Percentiles rank a stretch among this genome's conserved stretches.
Evolutionary conservation across 2,888 invertebrate genomes (phyloP).

Genomic region (Orgyia antiqua): DNA sequence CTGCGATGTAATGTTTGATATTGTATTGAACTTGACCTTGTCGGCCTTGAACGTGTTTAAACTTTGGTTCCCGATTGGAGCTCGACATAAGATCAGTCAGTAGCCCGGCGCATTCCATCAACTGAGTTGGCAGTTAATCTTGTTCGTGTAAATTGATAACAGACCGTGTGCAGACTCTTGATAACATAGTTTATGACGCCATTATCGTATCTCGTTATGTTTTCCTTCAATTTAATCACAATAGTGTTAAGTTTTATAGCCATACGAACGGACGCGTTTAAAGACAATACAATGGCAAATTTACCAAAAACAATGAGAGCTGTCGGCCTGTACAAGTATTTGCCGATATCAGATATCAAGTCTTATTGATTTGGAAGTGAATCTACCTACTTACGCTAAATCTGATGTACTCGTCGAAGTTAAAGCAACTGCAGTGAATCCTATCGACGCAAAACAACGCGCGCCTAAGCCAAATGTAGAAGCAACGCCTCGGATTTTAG

Average conservation of each 20-base stretch:
- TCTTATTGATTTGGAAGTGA: constrained; percentile 55
- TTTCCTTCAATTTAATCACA: constrained; percentile 12
- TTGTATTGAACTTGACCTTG: no score
- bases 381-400: constrained; percentile 40
- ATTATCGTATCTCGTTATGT: constrained; percentile 5
- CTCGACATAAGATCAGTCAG: no score
- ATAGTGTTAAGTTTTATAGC: constrained; percentile 4
- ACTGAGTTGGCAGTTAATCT: no score
- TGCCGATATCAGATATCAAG: constrained; percentile 56
- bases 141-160: no score
- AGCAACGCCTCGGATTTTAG: constrained; percentile 47
- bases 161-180: no score
- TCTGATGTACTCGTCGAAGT: constrained; percentile 60
- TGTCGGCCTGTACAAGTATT: constrained; percentile 61
- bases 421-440: constrained; percentile 60
- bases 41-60: no score
- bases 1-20: no score
- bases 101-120: no score
- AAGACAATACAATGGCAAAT: constrained; percentile 19
- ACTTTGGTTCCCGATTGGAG: no score
- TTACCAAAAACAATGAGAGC: constrained; percentile 63
- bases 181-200: no score
- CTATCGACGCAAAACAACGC: constrained; percentile 58
- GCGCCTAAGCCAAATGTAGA: constrained; percentile 55
- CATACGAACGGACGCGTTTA: constrained; percentile 6